These are phyloP conservation scores for Halichoeres trimaculatus DNA, from an alignment of 2,113 vertebrate genomes.

Conservation along the genomic window DNA sequence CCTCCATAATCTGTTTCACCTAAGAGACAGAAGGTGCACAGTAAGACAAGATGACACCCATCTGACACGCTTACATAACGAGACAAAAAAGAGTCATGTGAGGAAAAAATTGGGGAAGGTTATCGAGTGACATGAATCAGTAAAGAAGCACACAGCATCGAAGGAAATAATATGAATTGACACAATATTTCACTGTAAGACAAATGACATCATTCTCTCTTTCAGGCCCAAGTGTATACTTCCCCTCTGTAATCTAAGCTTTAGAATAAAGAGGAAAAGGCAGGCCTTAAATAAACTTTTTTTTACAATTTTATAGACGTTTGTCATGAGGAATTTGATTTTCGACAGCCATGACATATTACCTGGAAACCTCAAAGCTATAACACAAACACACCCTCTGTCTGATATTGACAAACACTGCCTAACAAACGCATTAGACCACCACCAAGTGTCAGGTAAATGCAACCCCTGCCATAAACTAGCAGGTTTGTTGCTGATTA, in stretches of 20 bases:
- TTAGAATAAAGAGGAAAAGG: neutral
- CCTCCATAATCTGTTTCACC: constrained; percentile 99
- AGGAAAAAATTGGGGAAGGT: neutral
- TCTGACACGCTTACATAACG: constrained; percentile 22
- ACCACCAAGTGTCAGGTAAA: no score
- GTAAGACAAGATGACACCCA: constrained; percentile 20
- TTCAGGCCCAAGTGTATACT: neutral
- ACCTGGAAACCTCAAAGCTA: no score
- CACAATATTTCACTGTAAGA: neutral
- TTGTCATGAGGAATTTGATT: no score
- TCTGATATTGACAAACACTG: no score
- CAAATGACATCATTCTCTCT: neutral
- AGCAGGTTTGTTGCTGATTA: no score
- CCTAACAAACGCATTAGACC: no score
- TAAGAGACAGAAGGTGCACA: constrained; percentile 63
- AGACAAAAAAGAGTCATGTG: constrained; percentile 6
- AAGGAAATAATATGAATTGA: neutral
- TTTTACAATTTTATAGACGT: no score
- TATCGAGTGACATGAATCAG: neutral
- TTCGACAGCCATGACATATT: no score
- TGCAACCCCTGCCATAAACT: no score
- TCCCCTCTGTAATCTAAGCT: neutral
- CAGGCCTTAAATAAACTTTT: no score
- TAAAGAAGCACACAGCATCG: neutral
- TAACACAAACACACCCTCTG: no score